These are phyloP conservation scores for Protonemura montana DNA, from an alignment of 2,888 invertebrate genomes.

Conservation along the genomic window DNA sequence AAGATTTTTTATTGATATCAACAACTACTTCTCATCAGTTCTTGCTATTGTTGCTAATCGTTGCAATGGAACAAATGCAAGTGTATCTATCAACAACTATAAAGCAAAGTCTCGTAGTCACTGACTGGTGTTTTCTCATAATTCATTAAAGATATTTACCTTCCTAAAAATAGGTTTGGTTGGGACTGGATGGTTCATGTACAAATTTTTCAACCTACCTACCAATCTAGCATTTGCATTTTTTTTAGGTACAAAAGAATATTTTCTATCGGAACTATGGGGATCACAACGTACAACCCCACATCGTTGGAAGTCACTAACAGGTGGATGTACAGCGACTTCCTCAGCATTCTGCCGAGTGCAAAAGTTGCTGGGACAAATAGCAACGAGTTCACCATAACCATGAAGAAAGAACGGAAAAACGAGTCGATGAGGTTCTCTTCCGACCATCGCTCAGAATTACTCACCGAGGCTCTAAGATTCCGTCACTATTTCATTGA, in stretches of 20 bases:
- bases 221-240: too few species aligned
- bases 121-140: too few species aligned
- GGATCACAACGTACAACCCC: conserved; percentile 98
- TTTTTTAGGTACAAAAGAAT: conserved; percentile 92
- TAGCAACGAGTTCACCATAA: conserved; percentile 78
- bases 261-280: conserved; percentile 93
- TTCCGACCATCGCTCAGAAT: conserved; percentile 90
- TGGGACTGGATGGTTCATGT: too few species aligned
- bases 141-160: too few species aligned
- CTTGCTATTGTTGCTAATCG: too few species aligned
- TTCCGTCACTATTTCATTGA: conserved; percentile 82
- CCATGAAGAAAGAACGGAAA: conserved; percentile 89
- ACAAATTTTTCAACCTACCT: too few species aligned
- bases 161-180: too few species aligned
- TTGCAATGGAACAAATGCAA: too few species aligned
- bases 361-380: conserved; percentile 60
- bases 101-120: too few species aligned
- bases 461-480: conserved; percentile 89
- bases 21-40: too few species aligned
- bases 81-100: too few species aligned
- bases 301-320: conserved; percentile 89
- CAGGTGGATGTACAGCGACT: conserved; percentile 87
- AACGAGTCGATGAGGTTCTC: conserved; percentile 95
- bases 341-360: conserved; percentile 72
- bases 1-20: too few species aligned